phyloP scores from a whole-genome alignment of 2,797 vertebrate genomes.

The Pseudotriccus pelzelni region DNA sequence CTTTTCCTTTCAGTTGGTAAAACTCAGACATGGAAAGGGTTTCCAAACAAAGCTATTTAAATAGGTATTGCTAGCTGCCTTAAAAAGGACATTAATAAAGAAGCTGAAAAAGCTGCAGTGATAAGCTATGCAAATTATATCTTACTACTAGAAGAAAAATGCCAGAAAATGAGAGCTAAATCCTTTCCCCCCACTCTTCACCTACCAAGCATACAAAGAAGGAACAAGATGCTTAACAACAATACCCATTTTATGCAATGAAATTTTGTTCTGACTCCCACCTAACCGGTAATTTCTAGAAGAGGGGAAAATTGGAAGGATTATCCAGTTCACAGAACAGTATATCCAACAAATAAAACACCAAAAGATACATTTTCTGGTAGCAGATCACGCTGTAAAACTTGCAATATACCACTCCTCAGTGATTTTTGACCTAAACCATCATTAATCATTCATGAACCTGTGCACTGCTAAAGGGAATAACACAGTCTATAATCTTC shows the following conservation, averaged over 20 bases:
- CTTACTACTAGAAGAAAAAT: constrained; percentile 15
- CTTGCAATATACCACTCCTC: neutral
- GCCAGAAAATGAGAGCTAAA: neutral
- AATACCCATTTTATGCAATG: neutral
- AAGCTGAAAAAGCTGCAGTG: constrained; percentile 7
- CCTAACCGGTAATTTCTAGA: neutral
- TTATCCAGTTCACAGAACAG: constrained; percentile 52
- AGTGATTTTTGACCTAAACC: constrained; percentile 54
- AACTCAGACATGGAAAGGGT: neutral
- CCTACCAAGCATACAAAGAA: constrained; percentile 4
- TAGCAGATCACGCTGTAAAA: constrained; percentile 43
- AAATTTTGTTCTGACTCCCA: neutral
- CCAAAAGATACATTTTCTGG: constrained; percentile 14
- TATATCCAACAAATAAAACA: constrained; percentile 22
- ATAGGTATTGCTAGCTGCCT: neutral
- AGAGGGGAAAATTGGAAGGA: neutral
- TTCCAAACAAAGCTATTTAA: constrained; percentile 39
- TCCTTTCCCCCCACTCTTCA: neutral
- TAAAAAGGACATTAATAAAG: constrained; percentile 54
- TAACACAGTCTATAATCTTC: neutral
- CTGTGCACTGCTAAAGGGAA: constrained; percentile 42
- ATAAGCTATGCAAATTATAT: constrained; percentile 62
- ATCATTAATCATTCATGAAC: constrained; percentile 65
- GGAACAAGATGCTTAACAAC: neutral
- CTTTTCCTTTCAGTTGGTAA: constrained; percentile 8